These are phyloP conservation scores for Dolichomitus sp. DNA, from an alignment of 2,888 invertebrate genomes.

Conservation along the genomic window DNA sequence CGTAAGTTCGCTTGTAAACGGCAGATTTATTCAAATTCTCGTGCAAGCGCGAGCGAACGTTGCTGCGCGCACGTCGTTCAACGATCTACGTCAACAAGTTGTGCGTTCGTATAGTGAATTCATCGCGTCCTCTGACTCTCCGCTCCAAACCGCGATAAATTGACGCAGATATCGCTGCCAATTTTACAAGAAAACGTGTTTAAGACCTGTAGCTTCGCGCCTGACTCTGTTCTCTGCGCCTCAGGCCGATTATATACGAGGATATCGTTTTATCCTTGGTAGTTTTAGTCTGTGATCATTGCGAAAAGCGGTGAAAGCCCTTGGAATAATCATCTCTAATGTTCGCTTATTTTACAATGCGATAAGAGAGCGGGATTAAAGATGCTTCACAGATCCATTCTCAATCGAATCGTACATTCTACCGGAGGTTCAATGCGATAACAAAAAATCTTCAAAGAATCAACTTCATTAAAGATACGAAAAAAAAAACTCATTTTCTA, in stretches of 20 bases:
- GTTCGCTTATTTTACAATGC: slow-evolving; percentile 53
- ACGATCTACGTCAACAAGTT: slow-evolving; percentile 74
- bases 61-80: slow-evolving; percentile 67
- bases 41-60: slow-evolving; percentile 69
- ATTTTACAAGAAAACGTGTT: slow-evolving; percentile 80
- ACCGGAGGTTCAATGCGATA: too few species aligned
- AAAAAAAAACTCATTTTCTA: too few species aligned
- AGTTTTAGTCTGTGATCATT: slow-evolving; percentile 42
- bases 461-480: too few species aligned
- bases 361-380: slow-evolving; percentile 53
- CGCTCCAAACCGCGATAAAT: slow-evolving; percentile 77
- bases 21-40: slow-evolving; percentile 82
- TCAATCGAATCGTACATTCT: too few species aligned
- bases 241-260: slow-evolving; percentile 66
- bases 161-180: slow-evolving; percentile 82
- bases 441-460: too few species aligned
- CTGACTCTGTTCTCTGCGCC: slow-evolving; percentile 67
- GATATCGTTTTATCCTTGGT: slow-evolving; percentile 59
- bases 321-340: slow-evolving; percentile 61
- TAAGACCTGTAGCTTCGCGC: slow-evolving; percentile 73
- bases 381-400: not conserved
- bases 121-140: slow-evolving; percentile 39
- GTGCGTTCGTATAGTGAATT: slow-evolving; percentile 69
- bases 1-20: slow-evolving; percentile 82
- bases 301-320: slow-evolving; percentile 58